Percentiles rank a stretch among this genome's conserved stretches.
Conservation (phyloP, 2,113 vertebrate genomes). For the Pygoscelis adeliae region DNA sequence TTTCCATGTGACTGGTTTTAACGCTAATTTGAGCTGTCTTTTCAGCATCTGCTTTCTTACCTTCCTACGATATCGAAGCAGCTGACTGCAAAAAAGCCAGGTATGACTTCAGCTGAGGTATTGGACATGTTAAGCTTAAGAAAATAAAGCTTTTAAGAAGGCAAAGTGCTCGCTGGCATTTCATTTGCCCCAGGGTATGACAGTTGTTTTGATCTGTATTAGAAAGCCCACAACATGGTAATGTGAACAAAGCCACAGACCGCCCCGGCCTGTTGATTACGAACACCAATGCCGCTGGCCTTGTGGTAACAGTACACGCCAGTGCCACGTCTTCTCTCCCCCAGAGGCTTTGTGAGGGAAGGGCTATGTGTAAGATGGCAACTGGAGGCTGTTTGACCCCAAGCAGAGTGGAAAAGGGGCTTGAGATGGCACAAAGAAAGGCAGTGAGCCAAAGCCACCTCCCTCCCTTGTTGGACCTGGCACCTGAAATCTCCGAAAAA, state of each 20-base stretch:
- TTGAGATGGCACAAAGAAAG: background rate
- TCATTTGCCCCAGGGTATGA: background rate
- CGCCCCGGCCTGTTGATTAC: accelerated
- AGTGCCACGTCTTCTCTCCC: background rate
- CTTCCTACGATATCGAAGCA: background rate
- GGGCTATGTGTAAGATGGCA: background rate
- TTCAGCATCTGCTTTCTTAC: background rate
- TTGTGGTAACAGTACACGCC: accelerated
- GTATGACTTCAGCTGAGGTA: background rate
- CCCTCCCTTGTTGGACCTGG: background rate
- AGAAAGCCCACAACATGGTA: background rate
- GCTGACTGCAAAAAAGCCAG: background rate
- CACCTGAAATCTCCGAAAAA: background rate
- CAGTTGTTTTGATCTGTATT: background rate
- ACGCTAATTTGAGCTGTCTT: background rate
- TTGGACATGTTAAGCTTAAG: background rate
- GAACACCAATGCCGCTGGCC: background rate
- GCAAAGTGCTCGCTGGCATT: background rate
- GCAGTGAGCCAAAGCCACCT: background rate
- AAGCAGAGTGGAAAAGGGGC: background rate
- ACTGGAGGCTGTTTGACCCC: background rate
- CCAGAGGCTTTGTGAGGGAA: background rate
- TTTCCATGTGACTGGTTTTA: background rate
- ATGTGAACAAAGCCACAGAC: background rate
- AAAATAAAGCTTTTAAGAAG: background rate